These are phyloP conservation scores for Brachypalpus laphriformis DNA, from an alignment of 2,888 invertebrate species.

Conservation along the genomic window DNA sequence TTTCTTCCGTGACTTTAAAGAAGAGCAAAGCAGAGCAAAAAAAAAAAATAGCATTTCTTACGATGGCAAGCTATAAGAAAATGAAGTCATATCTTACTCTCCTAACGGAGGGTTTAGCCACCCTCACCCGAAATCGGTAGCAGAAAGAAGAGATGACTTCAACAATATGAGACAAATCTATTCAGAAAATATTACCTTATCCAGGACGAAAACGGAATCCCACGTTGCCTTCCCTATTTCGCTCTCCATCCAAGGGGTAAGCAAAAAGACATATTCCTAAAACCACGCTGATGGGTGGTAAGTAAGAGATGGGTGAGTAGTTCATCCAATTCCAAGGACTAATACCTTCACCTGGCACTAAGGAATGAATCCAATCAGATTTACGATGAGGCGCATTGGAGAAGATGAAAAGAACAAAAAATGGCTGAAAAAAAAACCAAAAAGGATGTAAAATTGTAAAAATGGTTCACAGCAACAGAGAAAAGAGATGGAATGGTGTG, in stretches of 20 bases:
- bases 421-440: background rate
- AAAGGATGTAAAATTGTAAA: conserved; percentile 29
- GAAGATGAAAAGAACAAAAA: conserved; percentile 28
- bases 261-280: conserved; percentile 25
- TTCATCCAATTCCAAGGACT: conserved; percentile 42
- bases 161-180: conserved; percentile 66
- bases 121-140: conserved; percentile 9
- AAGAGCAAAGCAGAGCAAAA: background rate
- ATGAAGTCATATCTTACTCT: conserved; percentile 28
- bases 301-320: background rate
- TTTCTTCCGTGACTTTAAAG: background rate
- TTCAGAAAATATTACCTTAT: conserved; percentile 51
- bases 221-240: background rate
- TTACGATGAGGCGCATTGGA: conserved; percentile 52
- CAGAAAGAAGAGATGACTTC: conserved; percentile 12
- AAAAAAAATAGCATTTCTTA: background rate
- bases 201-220: conserved; percentile 37
- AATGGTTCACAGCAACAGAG: conserved; percentile 5
- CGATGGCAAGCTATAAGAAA: background rate
- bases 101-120: background rate
- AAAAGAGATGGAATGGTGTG: background rate
- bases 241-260: background rate
- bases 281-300: conserved; percentile 31
- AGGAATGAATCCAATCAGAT: conserved; percentile 68
- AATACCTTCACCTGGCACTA: conserved; percentile 67